Evolutionary conservation across 30 jellyfish, hydroid and myxozoan genomes (phyloP), one percentile per base, ranked within the genome.

Genomic region (Phacellophora camtschatica): DNA sequence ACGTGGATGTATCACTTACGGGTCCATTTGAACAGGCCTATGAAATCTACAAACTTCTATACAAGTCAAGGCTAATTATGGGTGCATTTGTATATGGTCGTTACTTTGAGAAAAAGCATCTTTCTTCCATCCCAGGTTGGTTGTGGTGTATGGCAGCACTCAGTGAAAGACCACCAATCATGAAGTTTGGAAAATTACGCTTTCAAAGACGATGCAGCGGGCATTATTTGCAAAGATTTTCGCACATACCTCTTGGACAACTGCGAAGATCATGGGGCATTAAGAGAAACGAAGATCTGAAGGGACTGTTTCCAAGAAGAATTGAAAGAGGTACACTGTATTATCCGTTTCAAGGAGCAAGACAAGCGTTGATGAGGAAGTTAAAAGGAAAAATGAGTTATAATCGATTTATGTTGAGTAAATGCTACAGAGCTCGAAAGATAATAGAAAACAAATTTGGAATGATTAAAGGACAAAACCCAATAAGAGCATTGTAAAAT

Each of bases 61-160:
- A 82, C 75, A 56, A 88, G 42, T 89, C 97, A 62, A 49, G 97
- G 42, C 64, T 89, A 6, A 82, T 89, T 29, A 69, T 83, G 75
- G 97, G 90, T 30, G 84, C 92, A 19, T 71, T 43, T 45, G 81
- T 89, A 6, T 89, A 89, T 82, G 86, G 88, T 20, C 56, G 87
- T 18, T 66, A 89, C 48, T 74, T 55, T 49, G 84, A 62, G 25
- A 79, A 80, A 67, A 50, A 67, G 65, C 43, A 77, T 27, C 66
- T 77, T 10, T 46, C 83, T 62, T 61, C 50, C 18, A 67, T 89
- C 24, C 97, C 97, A 19, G 70, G 75, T 11, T 83, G 96, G 97
- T 57, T 89, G 1, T 76, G 93, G 92, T 76, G 82, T 33, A 71
- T 95, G 97, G 95, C 96, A 5, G 80, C 95, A 9, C 73, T 89